A percentile compares a stretch with the other conserved stretches of the same genome.
Conservation (phyloP, 1,140 invertebrate species). For the Hetaerina americana region DNA sequence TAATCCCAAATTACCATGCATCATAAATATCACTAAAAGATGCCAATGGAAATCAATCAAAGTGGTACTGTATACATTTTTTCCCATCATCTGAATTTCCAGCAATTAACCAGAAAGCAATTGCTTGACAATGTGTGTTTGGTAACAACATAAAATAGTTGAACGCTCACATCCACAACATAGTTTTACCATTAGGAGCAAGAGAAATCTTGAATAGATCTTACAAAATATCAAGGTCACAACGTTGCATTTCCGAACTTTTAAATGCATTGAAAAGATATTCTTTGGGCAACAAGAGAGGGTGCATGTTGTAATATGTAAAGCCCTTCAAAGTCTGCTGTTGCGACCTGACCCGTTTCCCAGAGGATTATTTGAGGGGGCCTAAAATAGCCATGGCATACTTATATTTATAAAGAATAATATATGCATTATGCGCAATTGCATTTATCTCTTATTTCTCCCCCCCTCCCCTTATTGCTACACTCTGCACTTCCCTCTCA, state of each 20-base stretch:
- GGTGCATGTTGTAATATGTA: not conserved
- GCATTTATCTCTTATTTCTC: not conserved
- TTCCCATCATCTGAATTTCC: not conserved
- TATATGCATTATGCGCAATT: not conserved
- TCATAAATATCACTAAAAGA: not conserved
- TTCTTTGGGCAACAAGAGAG: no score
- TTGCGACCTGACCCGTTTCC: not conserved
- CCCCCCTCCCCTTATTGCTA: no score
- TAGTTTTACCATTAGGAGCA: not conserved
- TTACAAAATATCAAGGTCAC: not conserved
- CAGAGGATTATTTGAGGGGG: not conserved
- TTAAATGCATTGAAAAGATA: not conserved
- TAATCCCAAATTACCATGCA: not conserved
- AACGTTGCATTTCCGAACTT: not conserved
- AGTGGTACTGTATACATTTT: not conserved
- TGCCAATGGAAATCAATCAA: not conserved
- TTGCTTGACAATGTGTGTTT: not conserved
- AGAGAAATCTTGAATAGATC: not conserved
- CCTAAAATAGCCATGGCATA: not conserved
- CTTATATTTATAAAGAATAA: not conserved
- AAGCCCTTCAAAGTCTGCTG: not conserved
- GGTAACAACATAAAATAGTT: not conserved
- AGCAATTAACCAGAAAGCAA: not conserved
- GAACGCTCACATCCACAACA: not conserved
- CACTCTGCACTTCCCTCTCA: no score